These are phyloP conservation scores for Ahaetulla prasina DNA, from an alignment of 2,113 vertebrate species.

Conservation along the genomic window DNA sequence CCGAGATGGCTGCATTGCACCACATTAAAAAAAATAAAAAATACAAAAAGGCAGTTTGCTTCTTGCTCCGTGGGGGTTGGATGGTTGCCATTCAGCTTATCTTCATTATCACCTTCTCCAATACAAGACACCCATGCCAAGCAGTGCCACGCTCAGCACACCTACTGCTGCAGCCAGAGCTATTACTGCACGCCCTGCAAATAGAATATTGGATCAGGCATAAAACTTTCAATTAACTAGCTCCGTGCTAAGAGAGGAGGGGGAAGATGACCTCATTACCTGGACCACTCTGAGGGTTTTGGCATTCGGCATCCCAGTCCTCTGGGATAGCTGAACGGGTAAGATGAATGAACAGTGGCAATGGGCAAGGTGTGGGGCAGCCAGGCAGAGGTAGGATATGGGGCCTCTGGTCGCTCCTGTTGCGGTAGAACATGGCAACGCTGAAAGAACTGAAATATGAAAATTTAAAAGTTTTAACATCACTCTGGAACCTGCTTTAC, in stretches of 20 bases:
- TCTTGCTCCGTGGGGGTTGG: no score
- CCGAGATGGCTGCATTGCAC: neutral
- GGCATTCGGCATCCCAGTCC: conserved; percentile 19
- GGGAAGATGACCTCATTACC: neutral
- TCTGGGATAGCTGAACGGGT: neutral
- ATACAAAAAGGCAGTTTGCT: neutral
- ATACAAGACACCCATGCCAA: conserved; percentile 1
- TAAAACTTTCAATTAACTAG: neutral
- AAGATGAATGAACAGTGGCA: neutral
- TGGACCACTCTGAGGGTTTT: neutral
- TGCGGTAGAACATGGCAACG: conserved; percentile 19
- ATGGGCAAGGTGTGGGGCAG: conserved; percentile 15
- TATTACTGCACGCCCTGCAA: conserved; percentile 2
- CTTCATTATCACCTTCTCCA: conserved; percentile 4
- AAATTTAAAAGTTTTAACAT: neutral
- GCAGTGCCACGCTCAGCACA: neutral
- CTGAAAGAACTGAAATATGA: neutral
- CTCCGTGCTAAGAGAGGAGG: no score
- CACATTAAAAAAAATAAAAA: no score
- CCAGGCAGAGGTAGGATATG: neutral
- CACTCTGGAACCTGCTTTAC: no score
- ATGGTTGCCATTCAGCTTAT: neutral
- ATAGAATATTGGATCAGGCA: neutral
- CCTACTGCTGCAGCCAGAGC: conserved; percentile 2
- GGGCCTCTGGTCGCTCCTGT: neutral